phyloP scores from a whole-genome alignment of 1,140 invertebrate species.

The Temnothorax nylanderi region DNA sequence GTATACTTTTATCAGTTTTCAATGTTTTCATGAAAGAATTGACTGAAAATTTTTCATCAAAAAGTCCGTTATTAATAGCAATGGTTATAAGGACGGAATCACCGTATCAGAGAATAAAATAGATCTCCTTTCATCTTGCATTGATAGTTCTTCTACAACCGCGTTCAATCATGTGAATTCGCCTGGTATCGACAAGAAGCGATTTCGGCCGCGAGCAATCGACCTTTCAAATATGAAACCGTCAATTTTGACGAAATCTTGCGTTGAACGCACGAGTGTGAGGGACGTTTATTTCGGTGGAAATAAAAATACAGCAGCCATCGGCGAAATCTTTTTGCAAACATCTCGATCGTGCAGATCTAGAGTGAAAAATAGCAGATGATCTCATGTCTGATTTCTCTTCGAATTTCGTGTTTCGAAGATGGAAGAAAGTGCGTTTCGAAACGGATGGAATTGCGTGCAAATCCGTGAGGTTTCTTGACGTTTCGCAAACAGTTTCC shows the following conservation, averaged over 20 bases:
- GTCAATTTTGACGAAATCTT: constrained; percentile 17
- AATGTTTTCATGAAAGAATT: background rate
- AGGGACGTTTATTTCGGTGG: constrained; percentile 23
- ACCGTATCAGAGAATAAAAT: constrained; percentile 14
- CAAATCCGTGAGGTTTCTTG: background rate
- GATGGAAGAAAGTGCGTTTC: background rate
- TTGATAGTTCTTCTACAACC: constrained; percentile 17
- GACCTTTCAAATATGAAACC: constrained; percentile 30
- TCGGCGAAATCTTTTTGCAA: background rate
- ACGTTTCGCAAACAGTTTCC: background rate
- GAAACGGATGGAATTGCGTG: background rate
- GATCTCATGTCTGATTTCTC: constrained; percentile 1
- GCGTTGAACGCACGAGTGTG: background rate
- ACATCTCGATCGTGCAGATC: background rate
- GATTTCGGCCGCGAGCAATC: constrained; percentile 21
- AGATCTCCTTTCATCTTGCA: constrained; percentile 1
- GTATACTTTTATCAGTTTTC: background rate
- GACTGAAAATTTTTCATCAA: background rate
- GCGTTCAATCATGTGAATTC: constrained; percentile 14
- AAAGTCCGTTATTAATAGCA: background rate
- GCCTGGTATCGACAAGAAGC: constrained; percentile 16
- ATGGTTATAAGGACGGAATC: background rate
- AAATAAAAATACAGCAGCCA: constrained; percentile 40
- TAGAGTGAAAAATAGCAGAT: constrained; percentile 29
- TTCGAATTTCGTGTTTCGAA: background rate